Evolutionary conservation across 2,113 vertebrate genomes (phyloP).

Genomic region (Alosa alosa): DNA sequence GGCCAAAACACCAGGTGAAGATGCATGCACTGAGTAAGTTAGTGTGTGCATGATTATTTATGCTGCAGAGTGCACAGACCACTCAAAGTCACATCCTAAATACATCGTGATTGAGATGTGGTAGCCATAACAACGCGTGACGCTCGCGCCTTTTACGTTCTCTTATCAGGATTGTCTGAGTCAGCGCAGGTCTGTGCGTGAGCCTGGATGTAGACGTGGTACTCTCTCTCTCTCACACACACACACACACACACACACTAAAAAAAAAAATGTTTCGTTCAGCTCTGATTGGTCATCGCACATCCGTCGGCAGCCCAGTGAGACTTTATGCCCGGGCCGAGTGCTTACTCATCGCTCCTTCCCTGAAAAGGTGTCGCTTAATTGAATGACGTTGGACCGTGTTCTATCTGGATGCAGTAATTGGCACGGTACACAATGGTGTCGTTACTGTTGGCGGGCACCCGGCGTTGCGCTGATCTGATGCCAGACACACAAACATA

Average conservation of each 20-base stretch:
- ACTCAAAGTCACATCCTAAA: neutral
- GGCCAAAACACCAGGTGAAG: neutral
- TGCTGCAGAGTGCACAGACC: neutral
- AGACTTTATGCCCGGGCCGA: neutral
- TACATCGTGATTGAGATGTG: neutral
- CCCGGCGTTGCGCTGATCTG: neutral
- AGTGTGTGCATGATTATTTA: neutral
- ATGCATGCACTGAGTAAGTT: neutral
- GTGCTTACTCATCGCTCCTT: neutral
- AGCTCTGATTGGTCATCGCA: neutral
- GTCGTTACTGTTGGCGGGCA: neutral
- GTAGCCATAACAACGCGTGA: slow-evolving; percentile 6
- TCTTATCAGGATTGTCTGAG: neutral
- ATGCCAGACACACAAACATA: neutral
- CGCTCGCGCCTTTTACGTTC: neutral
- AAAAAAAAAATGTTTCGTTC: neutral
- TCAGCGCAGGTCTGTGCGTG: neutral
- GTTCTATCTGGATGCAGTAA: neutral
- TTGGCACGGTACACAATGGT: neutral
- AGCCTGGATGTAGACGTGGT: neutral
- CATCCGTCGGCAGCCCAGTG: neutral
- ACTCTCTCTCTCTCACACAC: neutral
- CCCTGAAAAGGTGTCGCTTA: neutral
- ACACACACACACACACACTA: neutral
- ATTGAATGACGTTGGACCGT: neutral